Evolutionary conservation across 2,797 vertebrate species (phyloP).

Genomic region (Ctenochaetus hawaiiensis): DNA sequence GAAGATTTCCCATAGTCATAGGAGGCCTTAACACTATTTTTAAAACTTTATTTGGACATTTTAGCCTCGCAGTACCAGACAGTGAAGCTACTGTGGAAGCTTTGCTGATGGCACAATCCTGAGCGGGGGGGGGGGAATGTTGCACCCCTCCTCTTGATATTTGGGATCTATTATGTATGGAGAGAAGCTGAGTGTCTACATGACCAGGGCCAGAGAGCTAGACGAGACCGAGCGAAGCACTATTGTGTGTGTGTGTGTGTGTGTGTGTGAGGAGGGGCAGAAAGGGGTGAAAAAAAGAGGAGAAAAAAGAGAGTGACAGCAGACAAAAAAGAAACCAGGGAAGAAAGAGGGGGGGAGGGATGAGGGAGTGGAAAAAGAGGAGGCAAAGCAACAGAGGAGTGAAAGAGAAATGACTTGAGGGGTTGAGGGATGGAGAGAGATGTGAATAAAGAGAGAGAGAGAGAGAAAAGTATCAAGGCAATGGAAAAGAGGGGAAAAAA

Average conservation of each 20-base stretch:
- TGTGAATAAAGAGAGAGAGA: slow-evolving; percentile 70
- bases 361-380: slow-evolving; percentile 77
- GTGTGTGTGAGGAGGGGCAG: slow-evolving; percentile 52
- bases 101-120: slow-evolving; percentile 51
- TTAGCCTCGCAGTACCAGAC: slow-evolving; percentile 29
- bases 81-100: slow-evolving; percentile 52
- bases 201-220: slow-evolving; percentile 64
- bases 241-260: slow-evolving; percentile 54
- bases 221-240: slow-evolving; percentile 62
- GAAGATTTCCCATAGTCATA: slow-evolving; percentile 14
- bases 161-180: slow-evolving; percentile 72
- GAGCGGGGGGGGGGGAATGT: slow-evolving; percentile 51
- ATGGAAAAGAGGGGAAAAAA: slow-evolving; percentile 52
- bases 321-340: slow-evolving; percentile 75
- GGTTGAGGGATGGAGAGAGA: slow-evolving; percentile 80
- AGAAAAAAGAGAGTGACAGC: slow-evolving; percentile 75
- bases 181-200: slow-evolving; percentile 72
- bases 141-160: slow-evolving; percentile 55
- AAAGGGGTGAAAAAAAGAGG: slow-evolving; percentile 56
- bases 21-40: slow-evolving; percentile 32
- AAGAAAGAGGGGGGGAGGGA: slow-evolving; percentile 45
- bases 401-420: slow-evolving; percentile 80
- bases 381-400: slow-evolving; percentile 76
- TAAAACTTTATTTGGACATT: slow-evolving; percentile 24
- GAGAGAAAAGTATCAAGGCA: slow-evolving; percentile 73